Conservation (phyloP, 2,797 vertebrate genomes). For the Odontamblyopus rebecca region DNA sequence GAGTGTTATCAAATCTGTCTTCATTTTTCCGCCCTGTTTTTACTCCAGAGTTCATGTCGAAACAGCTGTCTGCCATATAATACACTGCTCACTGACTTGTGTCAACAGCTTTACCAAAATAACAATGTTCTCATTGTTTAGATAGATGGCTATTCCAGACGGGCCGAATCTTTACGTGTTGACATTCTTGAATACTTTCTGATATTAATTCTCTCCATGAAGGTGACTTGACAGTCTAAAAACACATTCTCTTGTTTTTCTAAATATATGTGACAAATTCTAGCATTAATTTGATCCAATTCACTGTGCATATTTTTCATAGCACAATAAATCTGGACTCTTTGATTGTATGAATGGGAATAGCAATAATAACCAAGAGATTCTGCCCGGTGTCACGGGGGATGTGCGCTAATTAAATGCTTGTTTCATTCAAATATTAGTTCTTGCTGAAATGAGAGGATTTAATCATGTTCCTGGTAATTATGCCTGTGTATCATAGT, state of each 20-base stretch:
- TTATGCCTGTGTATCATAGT: constrained; percentile 13
- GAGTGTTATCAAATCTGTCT: constrained; percentile 54
- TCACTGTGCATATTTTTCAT: constrained; percentile 30
- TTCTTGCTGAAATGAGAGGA: constrained; percentile 35
- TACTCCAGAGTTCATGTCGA: constrained; percentile 58
- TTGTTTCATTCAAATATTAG: constrained; percentile 57
- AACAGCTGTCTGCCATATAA: constrained; percentile 73
- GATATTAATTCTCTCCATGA: constrained; percentile 71
- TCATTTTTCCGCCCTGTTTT: constrained; percentile 21
- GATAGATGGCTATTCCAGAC: constrained; percentile 83
- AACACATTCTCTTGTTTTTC: constrained; percentile 70
- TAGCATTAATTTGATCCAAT: constrained; percentile 53
- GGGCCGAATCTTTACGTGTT: constrained; percentile 79
- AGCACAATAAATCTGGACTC: constrained; percentile 66
- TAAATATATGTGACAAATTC: constrained; percentile 72
- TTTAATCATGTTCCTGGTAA: constrained; percentile 47
- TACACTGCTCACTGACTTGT: constrained; percentile 61
- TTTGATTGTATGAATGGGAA: constrained; percentile 64
- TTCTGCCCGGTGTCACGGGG: constrained; percentile 49
- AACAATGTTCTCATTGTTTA: constrained; percentile 86
- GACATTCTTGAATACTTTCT: constrained; percentile 80
- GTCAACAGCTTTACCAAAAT: constrained; percentile 80
- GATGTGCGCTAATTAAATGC: constrained; percentile 67
- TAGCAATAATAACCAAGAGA: constrained; percentile 60
- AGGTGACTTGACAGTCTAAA: constrained; percentile 68